Evolutionary conservation across 1,140 invertebrate species (phyloP).

Genomic region (Conus ventricosus): DNA sequence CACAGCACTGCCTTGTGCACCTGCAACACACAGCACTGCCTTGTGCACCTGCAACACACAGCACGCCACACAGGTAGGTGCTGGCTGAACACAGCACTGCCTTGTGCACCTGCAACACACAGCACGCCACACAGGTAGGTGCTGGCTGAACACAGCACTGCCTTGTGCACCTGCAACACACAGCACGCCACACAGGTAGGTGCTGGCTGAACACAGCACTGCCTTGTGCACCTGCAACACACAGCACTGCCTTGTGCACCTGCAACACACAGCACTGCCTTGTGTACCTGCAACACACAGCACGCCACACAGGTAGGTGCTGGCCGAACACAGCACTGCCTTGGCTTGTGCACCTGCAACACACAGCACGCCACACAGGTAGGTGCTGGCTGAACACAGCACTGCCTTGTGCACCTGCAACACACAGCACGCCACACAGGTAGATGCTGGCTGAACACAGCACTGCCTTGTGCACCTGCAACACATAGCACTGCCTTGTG

Average conservation of each 20-base stretch:
- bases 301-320: background rate
- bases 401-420: slow-evolving; percentile 29
- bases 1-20: slow-evolving; percentile 37
- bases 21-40: slow-evolving; percentile 30
- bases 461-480: slow-evolving; percentile 27
- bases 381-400: slow-evolving; percentile 43
- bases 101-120: background rate
- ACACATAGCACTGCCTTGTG: background rate
- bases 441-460: slow-evolving; percentile 45
- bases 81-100: background rate
- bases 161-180: slow-evolving; percentile 10
- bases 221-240: background rate
- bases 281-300: background rate
- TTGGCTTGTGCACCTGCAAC: background rate
- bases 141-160: slow-evolving; percentile 44
- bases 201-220: no score
- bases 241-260: no score
- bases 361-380: slow-evolving; percentile 24
- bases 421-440: slow-evolving; percentile 14
- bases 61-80: background rate
- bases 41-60: slow-evolving; percentile 38
- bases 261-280: slow-evolving; percentile 37
- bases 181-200: no score
- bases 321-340: background rate
- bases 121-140: slow-evolving; percentile 32